phyloP scores from a whole-genome alignment of 37 sponge, comb jelly and placozoan species.

The Halichondria panicea region DNA sequence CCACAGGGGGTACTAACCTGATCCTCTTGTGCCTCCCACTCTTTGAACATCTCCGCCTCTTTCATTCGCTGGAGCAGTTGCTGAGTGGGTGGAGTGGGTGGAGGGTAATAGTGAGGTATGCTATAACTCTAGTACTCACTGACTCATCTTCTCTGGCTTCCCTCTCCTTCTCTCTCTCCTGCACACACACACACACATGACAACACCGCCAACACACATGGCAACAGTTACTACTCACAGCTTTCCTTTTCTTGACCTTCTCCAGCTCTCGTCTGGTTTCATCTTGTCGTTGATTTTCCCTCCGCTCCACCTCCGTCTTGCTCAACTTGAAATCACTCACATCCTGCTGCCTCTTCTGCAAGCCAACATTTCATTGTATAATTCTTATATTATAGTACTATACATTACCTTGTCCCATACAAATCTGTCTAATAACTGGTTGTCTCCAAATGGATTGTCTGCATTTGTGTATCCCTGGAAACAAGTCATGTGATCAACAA shows the following conservation, averaged over 20 bases:
- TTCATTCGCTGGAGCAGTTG: conserved; percentile 83
- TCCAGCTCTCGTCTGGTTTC: conserved; percentile 91
- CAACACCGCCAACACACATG: no score
- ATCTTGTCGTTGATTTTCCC: conserved; percentile 62
- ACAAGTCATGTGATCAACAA: not conserved
- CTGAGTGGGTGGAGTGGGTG: conserved; percentile 11
- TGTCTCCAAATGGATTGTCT: conserved; percentile 95
- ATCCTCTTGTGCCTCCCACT: conserved; percentile 97
- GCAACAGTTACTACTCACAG: conserved; percentile 67
- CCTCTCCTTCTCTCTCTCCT: conserved; percentile 93
- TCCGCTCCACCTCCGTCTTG: conserved; percentile 59
- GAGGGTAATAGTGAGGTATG: not conserved
- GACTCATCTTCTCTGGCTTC: conserved; percentile 89
- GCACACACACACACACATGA: no score
- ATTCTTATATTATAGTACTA: no score
- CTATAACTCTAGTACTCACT: conserved; percentile 23
- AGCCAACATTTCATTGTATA: no score
- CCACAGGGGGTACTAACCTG: conserved; percentile 53
- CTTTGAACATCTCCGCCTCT: conserved; percentile 94
- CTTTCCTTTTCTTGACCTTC: conserved; percentile 83
- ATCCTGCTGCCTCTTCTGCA: conserved; percentile 80
- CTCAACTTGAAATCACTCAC: conserved; percentile 56
- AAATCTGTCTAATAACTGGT: conserved; percentile 79
- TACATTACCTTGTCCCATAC: conserved; percentile 93
- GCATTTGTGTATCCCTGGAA: conserved; percentile 83